Conservation (phyloP, 1,140 invertebrate species). For the roundworm (Caenorhabditis elegans) region WBcel235 BX284606.5:4353501-4354000, state of each 20-base stretch:
- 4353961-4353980: conserved; percentile 54
- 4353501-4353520: conserved; percentile 15
- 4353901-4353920: conserved; percentile 30
- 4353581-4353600: neutral
- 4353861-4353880: neutral
- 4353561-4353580: neutral
- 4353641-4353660: conserved; percentile 41
- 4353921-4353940: neutral
- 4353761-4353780: conserved; percentile 43
- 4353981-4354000: conserved; percentile 53
- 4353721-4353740: conserved; percentile 44
- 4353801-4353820: conserved; percentile 49
- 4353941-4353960: conserved; percentile 28
- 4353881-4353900: neutral
- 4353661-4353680: conserved; percentile 55
- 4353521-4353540: neutral
- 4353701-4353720: conserved; percentile 37
- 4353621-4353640: conserved; percentile 12
- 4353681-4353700: neutral
- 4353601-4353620: neutral
- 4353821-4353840: conserved; percentile 40
- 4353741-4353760: conserved; percentile 45
- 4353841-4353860: conserved; percentile 50
- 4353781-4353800: conserved; percentile 47
- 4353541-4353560: neutral